Percentiles rank a stretch among this genome's conserved stretches.
phyloP scores from a whole-genome alignment of 2,113 vertebrate species.

The Motacilla alba region DNA sequence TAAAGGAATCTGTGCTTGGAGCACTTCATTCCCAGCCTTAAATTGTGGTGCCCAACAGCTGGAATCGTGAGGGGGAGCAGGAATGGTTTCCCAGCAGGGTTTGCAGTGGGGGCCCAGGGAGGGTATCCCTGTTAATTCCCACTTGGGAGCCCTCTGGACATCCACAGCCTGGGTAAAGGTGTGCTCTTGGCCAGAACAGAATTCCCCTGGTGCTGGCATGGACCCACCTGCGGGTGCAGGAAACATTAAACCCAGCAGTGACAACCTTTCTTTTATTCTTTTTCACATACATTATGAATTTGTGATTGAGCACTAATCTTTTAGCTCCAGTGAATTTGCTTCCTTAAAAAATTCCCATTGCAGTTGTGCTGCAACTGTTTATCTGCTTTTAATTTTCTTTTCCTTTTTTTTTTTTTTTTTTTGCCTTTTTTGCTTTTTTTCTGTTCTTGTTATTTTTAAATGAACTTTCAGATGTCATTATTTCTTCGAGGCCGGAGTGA shows the following conservation, averaged over 20 bases:
- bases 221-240: neutral
- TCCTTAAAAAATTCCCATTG: neutral
- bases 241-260: rapidly evolving
- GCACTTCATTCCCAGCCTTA: neutral
- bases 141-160: rapidly evolving
- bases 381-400: neutral
- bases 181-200: neutral
- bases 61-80: rapidly evolving
- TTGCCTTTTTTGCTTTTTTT: neutral
- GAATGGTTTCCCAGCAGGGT: neutral
- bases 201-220: rapidly evolving
- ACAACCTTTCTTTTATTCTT: neutral
- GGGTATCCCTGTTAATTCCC: neutral
- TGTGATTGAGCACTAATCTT: neutral
- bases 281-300: rapidly evolving
- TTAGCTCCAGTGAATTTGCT: neutral
- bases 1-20: neutral
- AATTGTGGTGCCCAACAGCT: rapidly evolving
- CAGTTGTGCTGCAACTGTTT: neutral
- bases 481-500: neutral
- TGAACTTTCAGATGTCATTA: neutral
- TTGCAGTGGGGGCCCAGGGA: neutral
- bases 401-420: neutral
- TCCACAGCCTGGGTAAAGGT: rapidly evolving
- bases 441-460: neutral